Percentiles rank a stretch among this genome's conserved stretches.
Evolutionary conservation across 2,888 invertebrate genomes (phyloP).

Genomic region (Drosophila ezoana): DNA sequence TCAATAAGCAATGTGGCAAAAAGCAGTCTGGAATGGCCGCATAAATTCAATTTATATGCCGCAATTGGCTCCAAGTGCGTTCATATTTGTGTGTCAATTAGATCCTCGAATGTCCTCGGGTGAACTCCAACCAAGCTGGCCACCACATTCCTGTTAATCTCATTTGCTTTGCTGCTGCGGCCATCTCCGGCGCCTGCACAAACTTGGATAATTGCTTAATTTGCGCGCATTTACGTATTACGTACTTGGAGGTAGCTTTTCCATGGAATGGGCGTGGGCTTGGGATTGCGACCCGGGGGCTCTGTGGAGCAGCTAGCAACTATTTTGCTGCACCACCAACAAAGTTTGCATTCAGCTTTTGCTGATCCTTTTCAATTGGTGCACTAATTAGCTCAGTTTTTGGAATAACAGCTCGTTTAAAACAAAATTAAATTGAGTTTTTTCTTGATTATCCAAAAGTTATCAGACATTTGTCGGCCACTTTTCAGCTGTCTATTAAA

Average conservation of each 20-base stretch:
- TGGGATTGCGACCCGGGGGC: not conserved
- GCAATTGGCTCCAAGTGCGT: constrained; percentile 43
- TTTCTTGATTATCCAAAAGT: constrained; percentile 22
- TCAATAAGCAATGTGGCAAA: constrained; percentile 78
- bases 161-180: constrained; percentile 13
- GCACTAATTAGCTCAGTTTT: constrained; percentile 65
- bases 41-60: constrained; percentile 75
- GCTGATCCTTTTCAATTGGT: constrained; percentile 31
- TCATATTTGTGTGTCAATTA: constrained; percentile 64
- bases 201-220: constrained; percentile 67
- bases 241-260: constrained; percentile 22
- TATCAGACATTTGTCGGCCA: constrained; percentile 12
- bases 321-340: constrained; percentile 27
- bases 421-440: constrained; percentile 49
- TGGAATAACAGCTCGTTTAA: constrained; percentile 61
- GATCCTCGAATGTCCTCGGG: constrained; percentile 16
- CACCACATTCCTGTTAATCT: constrained; percentile 37
- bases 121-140: not conserved
- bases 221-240: constrained; percentile 56
- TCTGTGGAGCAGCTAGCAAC: constrained; percentile 34
- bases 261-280: not conserved
- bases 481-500: constrained; percentile 5
- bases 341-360: constrained; percentile 21
- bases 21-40: constrained; percentile 52
- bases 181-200: not conserved